Conservation (phyloP, 2,113 vertebrate genomes). For the Azemiops feae region DNA sequence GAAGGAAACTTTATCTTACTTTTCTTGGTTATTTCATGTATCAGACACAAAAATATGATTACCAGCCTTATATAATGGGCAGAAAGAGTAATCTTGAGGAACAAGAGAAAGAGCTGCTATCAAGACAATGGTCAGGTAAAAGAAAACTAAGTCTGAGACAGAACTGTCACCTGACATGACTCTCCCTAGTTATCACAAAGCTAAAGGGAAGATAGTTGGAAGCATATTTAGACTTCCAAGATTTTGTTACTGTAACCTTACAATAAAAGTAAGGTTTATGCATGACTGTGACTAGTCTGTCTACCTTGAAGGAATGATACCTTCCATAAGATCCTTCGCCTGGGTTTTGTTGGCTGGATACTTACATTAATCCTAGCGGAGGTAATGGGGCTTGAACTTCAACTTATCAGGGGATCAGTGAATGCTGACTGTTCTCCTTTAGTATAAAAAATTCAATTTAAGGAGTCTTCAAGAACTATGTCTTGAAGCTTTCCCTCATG, state of each 20-base stretch:
- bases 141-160: neutral
- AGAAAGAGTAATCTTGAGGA: neutral
- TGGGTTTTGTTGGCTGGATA: neutral
- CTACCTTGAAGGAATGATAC: neutral
- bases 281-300: neutral
- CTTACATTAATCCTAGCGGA: neutral
- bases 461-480: neutral
- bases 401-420: neutral
- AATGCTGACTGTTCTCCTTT: neutral
- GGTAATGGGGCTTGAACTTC: neutral
- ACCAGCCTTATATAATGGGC: neutral
- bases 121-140: neutral
- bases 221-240: neutral
- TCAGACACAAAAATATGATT: neutral
- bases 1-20: neutral
- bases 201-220: neutral
- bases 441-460: neutral
- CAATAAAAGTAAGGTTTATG: neutral
- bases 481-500: neutral
- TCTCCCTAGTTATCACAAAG: neutral
- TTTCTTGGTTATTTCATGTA: neutral
- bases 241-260: neutral
- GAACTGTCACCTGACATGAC: neutral
- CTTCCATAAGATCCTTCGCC: neutral
- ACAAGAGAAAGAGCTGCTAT: neutral